Evolutionary conservation across 2,888 invertebrate genomes (phyloP), one percentile per base, ranked within the genome.

Genomic region (Orgyia antiqua): DNA sequence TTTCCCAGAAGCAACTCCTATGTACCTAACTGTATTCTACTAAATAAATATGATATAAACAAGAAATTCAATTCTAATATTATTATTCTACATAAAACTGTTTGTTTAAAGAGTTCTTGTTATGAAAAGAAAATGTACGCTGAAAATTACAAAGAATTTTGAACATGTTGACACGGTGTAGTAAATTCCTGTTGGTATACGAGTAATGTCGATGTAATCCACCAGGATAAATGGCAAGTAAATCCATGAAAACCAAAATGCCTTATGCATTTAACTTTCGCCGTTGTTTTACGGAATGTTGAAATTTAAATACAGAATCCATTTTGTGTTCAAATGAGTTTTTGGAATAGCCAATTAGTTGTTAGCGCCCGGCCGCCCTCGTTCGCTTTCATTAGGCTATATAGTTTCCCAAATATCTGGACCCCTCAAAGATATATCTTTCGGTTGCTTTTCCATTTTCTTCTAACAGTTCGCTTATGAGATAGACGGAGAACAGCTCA

Each of bases 281-380:
- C 65, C 73, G 72, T 79, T 80, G 76, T 84, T 83, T 78, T 74
- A 84, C 69, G 66, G 75, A 82, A 82, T 78, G 75, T 73, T 76
- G 67, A 79, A 86, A 86, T 86, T 86, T 86, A 83, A 86, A 86
- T 86, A 86, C 80, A 73, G 68, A 86, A 86, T 74, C 86, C 86
- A 84, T 86, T 86, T 83, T 83, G 80, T 79, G 84, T 86, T 80
- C 74, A 84, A 86, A 86, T 84, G 86, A 86, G 86, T 86, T 86
- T 86, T 80, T 69, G 74, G 83, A 82, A 84, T 86, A 79, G 84
- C 75, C 86, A 86, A 86, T 86, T 86, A 86, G 86, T 84, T 84
- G 86, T 86, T 86, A 86, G 84, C 86, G 82, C 78, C 75, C 74
- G 72, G 73, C 80, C 76, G 72, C 80, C 80, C 82, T 77, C 82